Evolutionary conservation across 2,113 vertebrate species (phyloP), one percentile per base, ranked within the genome.

Genomic region (Lagenorhynchus albirostris): DNA sequence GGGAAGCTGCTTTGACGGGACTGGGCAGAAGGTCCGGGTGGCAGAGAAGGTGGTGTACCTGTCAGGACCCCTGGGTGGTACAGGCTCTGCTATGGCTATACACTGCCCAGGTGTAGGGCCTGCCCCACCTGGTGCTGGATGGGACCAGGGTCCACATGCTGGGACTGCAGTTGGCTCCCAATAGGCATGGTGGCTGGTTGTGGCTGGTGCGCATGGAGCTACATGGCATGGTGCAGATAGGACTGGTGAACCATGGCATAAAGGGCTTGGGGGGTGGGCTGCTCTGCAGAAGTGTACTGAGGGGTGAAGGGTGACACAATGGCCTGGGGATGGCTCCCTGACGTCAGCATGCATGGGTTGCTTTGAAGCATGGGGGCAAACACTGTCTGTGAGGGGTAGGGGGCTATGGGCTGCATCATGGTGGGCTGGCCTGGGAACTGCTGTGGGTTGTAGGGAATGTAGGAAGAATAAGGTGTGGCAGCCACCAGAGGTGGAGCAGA

Each of bases 121-220:
- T 99, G 98, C 87, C 99, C 98, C 33, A 99, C 99, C 99, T 99
- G 98, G 91, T 98, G 97, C 98, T 98, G 85, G 98, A 99, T 99
- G 7, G 99, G 99, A 97, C 99, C 99, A 65, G 99, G 99, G 58
- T 99, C 99, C 25, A 99, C 98, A 81, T 99, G 99, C 98, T 99
- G 99, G 58, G 99, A 99, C 81, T 99, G 99, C 11, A 99, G 99
- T 98, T 99, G 99, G 98, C 98, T 99, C 94, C 99, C 99, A 47
- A 99, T 99, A 13, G 99, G 99, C 3, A 99, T 99, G 98, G 99
- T 99, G 91, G 99, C 99, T 38, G 99, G 99, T 97, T 99, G 99
- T 6, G 99, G 99, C 93, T 98, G 98, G 97, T 98, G 98, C 80
- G 98, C 99, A 98, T 99, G 99, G 82, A 99, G 99, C 96, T 99